Percentiles rank a stretch among this genome's conserved stretches.
phyloP scores from a whole-genome alignment of 2,888 invertebrate genomes.

The Emesis russula region DNA sequence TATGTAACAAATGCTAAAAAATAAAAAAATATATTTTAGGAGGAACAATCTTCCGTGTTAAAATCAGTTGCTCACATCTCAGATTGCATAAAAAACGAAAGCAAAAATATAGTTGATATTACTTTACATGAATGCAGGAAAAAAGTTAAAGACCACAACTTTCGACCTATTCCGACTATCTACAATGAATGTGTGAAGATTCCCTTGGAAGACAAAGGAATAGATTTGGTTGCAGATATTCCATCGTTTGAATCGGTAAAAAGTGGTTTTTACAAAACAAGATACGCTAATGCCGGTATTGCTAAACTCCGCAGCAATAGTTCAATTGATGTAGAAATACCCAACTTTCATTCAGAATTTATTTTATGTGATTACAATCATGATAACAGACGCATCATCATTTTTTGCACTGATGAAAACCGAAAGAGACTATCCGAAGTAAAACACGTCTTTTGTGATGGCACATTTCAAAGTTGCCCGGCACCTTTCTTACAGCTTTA shows the following conservation, averaged over 20 bases:
- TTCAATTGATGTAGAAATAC: background rate
- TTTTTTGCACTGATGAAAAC: conserved; percentile 4
- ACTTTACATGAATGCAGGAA: conserved; percentile 15
- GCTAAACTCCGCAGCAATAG: background rate
- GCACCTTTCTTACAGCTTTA: conserved; percentile 7
- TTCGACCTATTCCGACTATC: conserved; percentile 15
- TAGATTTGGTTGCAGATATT: conserved; percentile 6
- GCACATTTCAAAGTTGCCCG: background rate
- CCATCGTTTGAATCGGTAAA: conserved; percentile 4
- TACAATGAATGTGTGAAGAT: conserved; percentile 3
- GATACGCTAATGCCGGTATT: background rate
- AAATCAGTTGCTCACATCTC: background rate
- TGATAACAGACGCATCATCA: background rate
- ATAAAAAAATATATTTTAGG: background rate
- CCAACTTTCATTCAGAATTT: background rate
- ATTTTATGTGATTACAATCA: background rate
- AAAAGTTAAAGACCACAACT: conserved; percentile 3
- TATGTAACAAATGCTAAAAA: conserved; percentile 11
- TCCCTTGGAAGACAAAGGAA: conserved; percentile 12
- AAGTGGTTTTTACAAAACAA: conserved; percentile 3
- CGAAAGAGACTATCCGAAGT: background rate
- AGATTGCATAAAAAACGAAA: conserved; percentile 2
- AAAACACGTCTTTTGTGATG: conserved; percentile 9
- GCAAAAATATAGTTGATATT: background rate
- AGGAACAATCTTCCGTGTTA: background rate